Conservation (phyloP, 1,140 invertebrate species). For the Popillia japonica region DNA sequence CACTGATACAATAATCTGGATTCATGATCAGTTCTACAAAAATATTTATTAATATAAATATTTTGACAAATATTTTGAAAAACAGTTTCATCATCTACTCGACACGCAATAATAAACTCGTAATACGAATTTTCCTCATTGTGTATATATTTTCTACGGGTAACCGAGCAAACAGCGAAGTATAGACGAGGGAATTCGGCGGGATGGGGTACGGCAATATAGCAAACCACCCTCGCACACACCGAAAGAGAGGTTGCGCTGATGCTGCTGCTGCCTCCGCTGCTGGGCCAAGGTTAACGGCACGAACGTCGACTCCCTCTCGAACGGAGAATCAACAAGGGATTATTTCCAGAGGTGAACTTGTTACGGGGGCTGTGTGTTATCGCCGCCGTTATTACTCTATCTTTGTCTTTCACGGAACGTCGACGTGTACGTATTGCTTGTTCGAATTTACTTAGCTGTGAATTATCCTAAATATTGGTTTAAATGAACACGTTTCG, state of each 20-base stretch:
- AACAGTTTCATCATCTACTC: too few species aligned
- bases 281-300: slow-evolving; percentile 48
- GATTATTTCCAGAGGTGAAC: slow-evolving; percentile 26
- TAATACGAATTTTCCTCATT: not conserved
- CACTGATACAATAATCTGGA: too few species aligned
- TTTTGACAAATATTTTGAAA: too few species aligned
- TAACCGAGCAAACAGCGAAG: not conserved
- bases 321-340: slow-evolving; percentile 25
- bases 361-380: slow-evolving; percentile 14
- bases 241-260: not conserved
- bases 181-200: not conserved
- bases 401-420: not conserved
- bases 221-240: not conserved
- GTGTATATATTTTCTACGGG: not conserved
- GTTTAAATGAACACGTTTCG: not conserved
- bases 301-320: slow-evolving; percentile 35
- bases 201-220: not conserved
- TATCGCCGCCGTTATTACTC: not conserved
- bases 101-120: too few species aligned
- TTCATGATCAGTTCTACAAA: too few species aligned
- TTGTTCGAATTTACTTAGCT: not conserved
- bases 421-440: not conserved
- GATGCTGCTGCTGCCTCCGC: not conserved
- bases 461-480: slow-evolving; percentile 19
- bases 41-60: too few species aligned